Evolutionary conservation across 1,140 invertebrate genomes (phyloP), one percentile per base, ranked within the genome.

Genomic region (Drosophila kanapiae): DNA sequence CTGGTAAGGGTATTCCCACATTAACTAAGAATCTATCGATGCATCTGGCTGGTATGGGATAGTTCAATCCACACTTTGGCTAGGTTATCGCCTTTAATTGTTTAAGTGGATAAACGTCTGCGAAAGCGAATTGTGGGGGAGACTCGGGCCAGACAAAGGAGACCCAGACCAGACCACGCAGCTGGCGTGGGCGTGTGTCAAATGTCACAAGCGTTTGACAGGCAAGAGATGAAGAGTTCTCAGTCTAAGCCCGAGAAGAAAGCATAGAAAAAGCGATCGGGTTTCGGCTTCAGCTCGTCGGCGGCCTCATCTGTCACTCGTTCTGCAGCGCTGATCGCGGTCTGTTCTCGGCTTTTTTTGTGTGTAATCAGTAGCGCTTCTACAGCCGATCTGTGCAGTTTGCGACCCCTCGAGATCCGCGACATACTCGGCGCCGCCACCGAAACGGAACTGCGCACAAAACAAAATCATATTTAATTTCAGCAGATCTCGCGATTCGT

Each of bases 61-160:
- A 45, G 63, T 54, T 54, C 59, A 63, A 37, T 56, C 45, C 49
- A 76, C 62, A 76, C 72, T 60, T 76, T 61, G 51, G 51, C 37
- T 27, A 58, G 57, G 57, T 49, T 43, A 58, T 72, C 71, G 57
- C 51, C 49, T 1, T 9, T 88, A 87, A 85, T 82, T 85, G 65
- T 58, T 85, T 69, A 88, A 90, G 78, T 88, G 85, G 49, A 84
- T 88, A 84, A 87, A 88, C 69, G 78, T 75, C 68, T 75, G 68
- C 67, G 77, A 75, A 88, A 88, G 53, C 65, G 82, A 87, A 82
- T 82, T 90, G 69, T 67, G 67, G 60, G 77, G 79, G 48, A 70
- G 75, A 37, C 48, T 59, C 6, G 2, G 16, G 8, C 53, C 54
- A 67, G 75, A 78, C 74, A 60, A 68, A 65, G 64, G 43, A 59